Percentiles rank a stretch among this genome's conserved stretches.
Conservation (phyloP, 92 coral and sea anemone genomes). For the Phymanthus crucifer region DNA sequence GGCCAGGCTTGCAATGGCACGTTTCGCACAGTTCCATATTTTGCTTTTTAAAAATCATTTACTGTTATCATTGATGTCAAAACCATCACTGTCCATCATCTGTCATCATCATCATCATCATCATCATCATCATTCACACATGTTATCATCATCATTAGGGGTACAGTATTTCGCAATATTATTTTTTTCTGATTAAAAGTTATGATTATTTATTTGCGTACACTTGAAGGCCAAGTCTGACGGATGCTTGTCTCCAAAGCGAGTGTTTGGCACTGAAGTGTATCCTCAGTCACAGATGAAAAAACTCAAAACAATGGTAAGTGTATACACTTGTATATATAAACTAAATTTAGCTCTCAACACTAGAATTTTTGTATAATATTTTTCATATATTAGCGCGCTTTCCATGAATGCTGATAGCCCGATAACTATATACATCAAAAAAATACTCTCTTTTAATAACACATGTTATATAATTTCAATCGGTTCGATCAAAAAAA, state of each 20-base stretch:
- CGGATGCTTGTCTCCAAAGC: slow-evolving; percentile 23
- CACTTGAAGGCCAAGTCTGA: slow-evolving; percentile 18
- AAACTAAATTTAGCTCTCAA: background rate
- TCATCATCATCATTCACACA: no score
- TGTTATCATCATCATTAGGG: no score
- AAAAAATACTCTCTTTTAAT: background rate
- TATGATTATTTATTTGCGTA: background rate
- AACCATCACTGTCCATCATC: background rate
- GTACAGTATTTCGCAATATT: no score
- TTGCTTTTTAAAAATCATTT: no score
- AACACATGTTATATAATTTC: background rate
- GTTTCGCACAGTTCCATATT: no score
- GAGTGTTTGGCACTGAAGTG: slow-evolving; percentile 6
- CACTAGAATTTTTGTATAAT: no score
- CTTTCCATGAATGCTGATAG: no score
- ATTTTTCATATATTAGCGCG: no score
- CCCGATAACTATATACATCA: no score
- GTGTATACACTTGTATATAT: no score
- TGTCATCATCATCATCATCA: background rate
- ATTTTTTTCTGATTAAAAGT: background rate
- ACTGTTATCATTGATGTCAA: background rate
- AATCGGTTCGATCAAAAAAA: background rate
- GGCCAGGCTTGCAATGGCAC: no score
- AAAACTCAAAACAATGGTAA: slow-evolving; percentile 30
- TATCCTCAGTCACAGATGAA: slow-evolving; percentile 24